Conservation (phyloP, 2,113 vertebrate species). For the Microtus oregoni region DNA sequence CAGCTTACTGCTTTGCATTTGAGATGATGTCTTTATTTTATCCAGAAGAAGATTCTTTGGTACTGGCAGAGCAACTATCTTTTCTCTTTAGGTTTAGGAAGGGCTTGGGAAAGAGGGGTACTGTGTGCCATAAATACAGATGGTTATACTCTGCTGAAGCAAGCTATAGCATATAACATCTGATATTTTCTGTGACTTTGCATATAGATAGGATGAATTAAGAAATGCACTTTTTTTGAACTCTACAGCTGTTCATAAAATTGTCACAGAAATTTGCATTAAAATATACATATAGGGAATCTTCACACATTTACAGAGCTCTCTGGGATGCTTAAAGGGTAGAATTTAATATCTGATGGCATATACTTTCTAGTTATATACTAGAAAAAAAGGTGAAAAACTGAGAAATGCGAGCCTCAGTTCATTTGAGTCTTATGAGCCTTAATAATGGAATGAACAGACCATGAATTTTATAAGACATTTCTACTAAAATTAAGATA, state of each 20-base stretch:
- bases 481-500: constrained; percentile 55
- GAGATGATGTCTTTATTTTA: constrained; percentile 47
- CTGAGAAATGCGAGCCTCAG: neutral
- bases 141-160: constrained; percentile 70
- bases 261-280: constrained; percentile 75
- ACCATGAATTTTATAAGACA: neutral
- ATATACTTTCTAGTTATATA: constrained; percentile 52
- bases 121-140: constrained; percentile 71
- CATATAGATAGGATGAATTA: constrained; percentile 75
- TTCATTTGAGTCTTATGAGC: constrained; percentile 45
- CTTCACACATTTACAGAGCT: constrained; percentile 64
- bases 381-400: constrained; percentile 45
- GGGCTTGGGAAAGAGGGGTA: constrained; percentile 61
- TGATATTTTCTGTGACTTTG: constrained; percentile 75
- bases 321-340: constrained; percentile 56
- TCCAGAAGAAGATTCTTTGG: constrained; percentile 56
- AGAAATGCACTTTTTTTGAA: constrained; percentile 76
- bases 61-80: constrained; percentile 66
- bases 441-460: constrained; percentile 41
- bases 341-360: constrained; percentile 56
- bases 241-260: constrained; percentile 80
- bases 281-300: constrained; percentile 73
- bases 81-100: constrained; percentile 69
- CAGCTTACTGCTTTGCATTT: constrained; percentile 46
- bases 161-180: constrained; percentile 71